Conservation (phyloP, 92 coral and sea anemone genomes). For the Meandrina meandrites region DNA sequence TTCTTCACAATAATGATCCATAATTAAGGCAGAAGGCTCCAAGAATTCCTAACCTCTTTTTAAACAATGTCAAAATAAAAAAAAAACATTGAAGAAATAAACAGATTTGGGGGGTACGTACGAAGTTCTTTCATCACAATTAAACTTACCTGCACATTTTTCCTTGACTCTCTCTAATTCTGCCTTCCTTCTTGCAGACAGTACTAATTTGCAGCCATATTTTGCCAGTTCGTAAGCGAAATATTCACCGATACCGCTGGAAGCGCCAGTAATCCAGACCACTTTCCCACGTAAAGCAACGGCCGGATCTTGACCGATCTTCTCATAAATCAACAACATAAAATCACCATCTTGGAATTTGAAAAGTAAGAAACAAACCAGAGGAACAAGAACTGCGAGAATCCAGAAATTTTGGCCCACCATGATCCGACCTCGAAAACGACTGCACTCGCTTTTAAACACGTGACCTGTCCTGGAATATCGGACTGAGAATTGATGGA, state of each 20-base stretch:
- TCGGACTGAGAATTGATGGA: too few relatives aligned
- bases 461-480: background rate
- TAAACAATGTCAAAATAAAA: too few relatives aligned
- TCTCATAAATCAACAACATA: conserved; percentile 49
- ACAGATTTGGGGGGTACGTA: too few relatives aligned
- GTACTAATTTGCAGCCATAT: conserved; percentile 55
- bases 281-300: conserved; percentile 33
- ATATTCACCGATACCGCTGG: conserved; percentile 70
- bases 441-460: background rate
- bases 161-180: conserved; percentile 56
- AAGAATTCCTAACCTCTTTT: too few relatives aligned
- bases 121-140: background rate
- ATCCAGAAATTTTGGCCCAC: conserved; percentile 3
- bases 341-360: conserved; percentile 55
- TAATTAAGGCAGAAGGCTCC: too few relatives aligned
- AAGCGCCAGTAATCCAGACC: conserved; percentile 70
- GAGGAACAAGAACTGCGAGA: conserved; percentile 20
- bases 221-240: conserved; percentile 61
- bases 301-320: conserved; percentile 55
- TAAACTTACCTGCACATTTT: conserved; percentile 53
- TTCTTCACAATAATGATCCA: too few relatives aligned
- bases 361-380: conserved; percentile 17
- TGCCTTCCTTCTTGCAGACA: conserved; percentile 64
- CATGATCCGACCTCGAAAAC: background rate
- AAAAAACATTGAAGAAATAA: too few relatives aligned